These are phyloP conservation scores for Parazoanthus darwini DNA, from an alignment of 92 coral and sea anemone species.

Conservation along the genomic window DNA sequence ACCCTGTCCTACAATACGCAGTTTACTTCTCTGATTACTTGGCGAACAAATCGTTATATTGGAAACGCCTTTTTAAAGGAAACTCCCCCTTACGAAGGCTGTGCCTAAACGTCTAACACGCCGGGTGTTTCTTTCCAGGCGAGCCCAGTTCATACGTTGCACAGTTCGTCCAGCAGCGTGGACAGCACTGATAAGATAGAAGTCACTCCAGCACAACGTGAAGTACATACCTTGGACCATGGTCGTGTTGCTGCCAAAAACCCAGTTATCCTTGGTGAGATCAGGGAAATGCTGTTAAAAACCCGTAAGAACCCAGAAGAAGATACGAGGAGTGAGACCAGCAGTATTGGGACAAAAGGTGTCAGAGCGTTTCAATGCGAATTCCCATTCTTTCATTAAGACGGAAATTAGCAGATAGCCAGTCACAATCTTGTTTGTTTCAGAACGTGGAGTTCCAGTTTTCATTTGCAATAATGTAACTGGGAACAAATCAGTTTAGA, in stretches of 20 bases:
- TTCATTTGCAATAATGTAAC: not conserved
- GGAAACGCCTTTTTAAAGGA: not conserved
- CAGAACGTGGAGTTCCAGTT: not conserved
- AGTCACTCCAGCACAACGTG: not conserved
- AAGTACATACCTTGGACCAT: not conserved
- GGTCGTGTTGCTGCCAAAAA: slow-evolving; percentile 10
- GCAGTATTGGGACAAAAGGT: not conserved
- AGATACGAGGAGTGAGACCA: not conserved
- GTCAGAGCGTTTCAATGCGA: not conserved
- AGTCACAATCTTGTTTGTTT: not conserved
- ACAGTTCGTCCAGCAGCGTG: slow-evolving; percentile 74
- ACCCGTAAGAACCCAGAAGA: slow-evolving; percentile 5
- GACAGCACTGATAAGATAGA: slow-evolving; percentile 29
- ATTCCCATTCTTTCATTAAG: not conserved
- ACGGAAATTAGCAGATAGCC: not conserved
- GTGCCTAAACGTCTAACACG: not conserved
- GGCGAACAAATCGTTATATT: not conserved
- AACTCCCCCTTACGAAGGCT: not conserved
- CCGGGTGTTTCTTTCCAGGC: not conserved
- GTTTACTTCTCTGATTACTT: not conserved
- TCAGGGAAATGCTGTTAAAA: slow-evolving; percentile 16
- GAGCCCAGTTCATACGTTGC: slow-evolving; percentile 45
- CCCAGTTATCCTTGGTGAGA: slow-evolving; percentile 1
- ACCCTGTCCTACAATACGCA: no score
- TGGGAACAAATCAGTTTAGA: not conserved